Percentiles rank a stretch among this genome's conserved stretches.
Conservation (phyloP, 1,140 invertebrate genomes). For the Cyphomyrmex costatus region DNA sequence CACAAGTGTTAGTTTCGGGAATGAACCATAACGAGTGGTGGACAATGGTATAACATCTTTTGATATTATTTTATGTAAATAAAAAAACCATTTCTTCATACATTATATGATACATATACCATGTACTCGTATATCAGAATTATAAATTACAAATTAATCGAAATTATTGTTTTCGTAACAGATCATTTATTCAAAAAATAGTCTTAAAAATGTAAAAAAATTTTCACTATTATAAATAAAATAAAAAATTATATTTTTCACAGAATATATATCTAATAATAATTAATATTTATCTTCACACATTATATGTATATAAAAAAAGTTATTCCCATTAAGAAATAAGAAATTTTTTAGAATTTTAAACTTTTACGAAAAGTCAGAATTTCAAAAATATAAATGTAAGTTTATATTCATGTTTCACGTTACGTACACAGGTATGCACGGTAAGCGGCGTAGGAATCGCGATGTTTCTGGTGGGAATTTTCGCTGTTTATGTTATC, state of each 20-base stretch:
- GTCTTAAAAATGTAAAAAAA: neutral
- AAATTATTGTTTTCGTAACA: neutral
- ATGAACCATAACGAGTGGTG: conserved; percentile 83
- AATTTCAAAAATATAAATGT: neutral
- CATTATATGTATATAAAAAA: neutral
- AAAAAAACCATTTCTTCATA: too few species aligned
- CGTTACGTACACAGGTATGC: conserved; percentile 76
- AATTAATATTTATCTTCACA: neutral
- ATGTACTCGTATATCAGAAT: too few species aligned
- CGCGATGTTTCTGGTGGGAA: conserved; percentile 83
- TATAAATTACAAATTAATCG: neutral
- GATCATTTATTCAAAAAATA: neutral
- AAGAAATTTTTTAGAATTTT: neutral
- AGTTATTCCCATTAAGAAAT: neutral
- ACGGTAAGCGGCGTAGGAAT: conserved; percentile 83
- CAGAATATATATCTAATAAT: neutral
- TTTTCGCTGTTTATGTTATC: conserved; percentile 83
- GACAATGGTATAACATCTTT: conserved; percentile 79
- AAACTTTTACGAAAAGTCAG: neutral
- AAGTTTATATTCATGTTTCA: too few species aligned
- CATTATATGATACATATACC: too few species aligned
- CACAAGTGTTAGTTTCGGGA: conserved; percentile 78
- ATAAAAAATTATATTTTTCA: conserved; percentile 16
- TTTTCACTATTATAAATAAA: neutral
- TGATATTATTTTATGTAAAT: neutral